Base-by-base conservation (phyloP, 2,113 vertebrate genomes). In the Zingel zingel region DNA sequence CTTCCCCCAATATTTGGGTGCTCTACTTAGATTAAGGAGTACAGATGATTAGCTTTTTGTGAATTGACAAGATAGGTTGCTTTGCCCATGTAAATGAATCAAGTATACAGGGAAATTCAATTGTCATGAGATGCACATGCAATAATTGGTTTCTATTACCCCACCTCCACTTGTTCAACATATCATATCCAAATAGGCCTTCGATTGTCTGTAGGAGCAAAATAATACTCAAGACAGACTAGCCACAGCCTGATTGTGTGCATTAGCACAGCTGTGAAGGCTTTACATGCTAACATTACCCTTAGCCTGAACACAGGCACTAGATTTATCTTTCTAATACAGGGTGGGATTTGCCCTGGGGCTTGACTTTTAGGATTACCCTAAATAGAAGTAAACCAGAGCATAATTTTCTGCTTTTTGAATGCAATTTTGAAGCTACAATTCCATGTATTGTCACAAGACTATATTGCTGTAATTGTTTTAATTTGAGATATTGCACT, bases 361-460 rank as follows among this genome's bases (percentile, higher is more conserved):
- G 61, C 57, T 64, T 27, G 61, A 68, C 56, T 82, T 73, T 77
- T 51, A 70, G 36, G 6, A 21, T 39, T 19, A 45, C 25, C n/a
- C 39, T 16, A 58, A 50, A 48, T 14, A 43, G n/a, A 77, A 23
- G 11, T 69, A 43, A 54, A 2, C 10, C 47, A 13, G 1, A 75
- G 59, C 65, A 23, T 69, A 7, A 48, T 9, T 56, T 50, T 59
- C 63, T 50, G 51, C 70, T 33, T 53, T 59, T 68, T 81, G 0
- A 39, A 66, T 66, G 30, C 14, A 15, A 43, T 53, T 51, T 62
- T 81, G 1, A 39, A 66, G 39, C 39, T 66, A 30, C 25, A 19
- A 3, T 39, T 19, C 5, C 10, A 59, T 2, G 4, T 50, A 23
- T 33, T 48, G 25, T n/a, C 43, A 15, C 10, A 15, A 47, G 6